Percentiles rank a stretch among this genome's conserved stretches.
phyloP scores from a whole-genome alignment of 2,797 vertebrate species.

The Halcyon chelicuti region DNA sequence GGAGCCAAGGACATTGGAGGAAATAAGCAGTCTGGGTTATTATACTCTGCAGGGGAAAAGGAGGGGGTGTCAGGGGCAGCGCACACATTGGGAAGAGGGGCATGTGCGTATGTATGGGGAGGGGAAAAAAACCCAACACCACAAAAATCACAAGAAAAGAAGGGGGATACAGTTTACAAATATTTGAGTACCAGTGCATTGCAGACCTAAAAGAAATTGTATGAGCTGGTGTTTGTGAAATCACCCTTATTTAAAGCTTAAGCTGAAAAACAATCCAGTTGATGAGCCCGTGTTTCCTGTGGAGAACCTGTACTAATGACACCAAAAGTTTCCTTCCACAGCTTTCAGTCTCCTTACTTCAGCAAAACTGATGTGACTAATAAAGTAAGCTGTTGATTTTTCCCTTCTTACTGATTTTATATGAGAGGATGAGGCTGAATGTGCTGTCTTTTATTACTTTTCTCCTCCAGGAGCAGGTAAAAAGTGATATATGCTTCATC shows the following conservation, averaged over 20 bases:
- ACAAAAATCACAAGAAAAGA: background rate
- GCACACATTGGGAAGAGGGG: background rate
- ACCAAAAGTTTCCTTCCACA: background rate
- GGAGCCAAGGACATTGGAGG: background rate
- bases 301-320: background rate
- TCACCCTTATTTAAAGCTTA: background rate
- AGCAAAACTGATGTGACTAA: constrained; percentile 28
- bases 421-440: background rate
- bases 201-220: background rate
- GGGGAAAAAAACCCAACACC: too few relatives aligned
- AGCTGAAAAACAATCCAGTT: background rate
- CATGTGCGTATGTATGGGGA: background rate
- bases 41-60: background rate
- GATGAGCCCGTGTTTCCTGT: background rate
- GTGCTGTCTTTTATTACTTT: background rate
- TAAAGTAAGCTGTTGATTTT: constrained; percentile 16
- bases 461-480: background rate
- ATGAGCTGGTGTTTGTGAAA: background rate
- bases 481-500: background rate
- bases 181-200: background rate
- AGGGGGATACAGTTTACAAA: background rate
- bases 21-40: background rate
- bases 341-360: background rate
- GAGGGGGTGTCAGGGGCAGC: background rate
- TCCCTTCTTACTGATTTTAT: background rate